Percentiles rank a stretch among this genome's conserved stretches.
These are phyloP conservation scores for Tachina lurida DNA, from an alignment of 2,888 invertebrate species.

Conservation along the genomic window DNA sequence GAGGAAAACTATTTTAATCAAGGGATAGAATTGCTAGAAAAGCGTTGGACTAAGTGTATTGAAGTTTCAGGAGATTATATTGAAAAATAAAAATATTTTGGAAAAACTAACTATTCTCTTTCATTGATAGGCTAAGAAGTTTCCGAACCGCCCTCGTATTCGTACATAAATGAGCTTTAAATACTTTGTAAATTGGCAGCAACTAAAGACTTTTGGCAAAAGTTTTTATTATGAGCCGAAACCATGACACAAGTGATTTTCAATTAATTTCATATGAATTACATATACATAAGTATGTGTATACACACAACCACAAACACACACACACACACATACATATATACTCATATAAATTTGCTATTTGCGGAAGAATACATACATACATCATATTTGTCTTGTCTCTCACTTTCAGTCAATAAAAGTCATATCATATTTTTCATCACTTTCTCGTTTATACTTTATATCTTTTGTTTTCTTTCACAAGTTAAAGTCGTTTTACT, in stretches of 20 bases:
- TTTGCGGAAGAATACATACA: slow-evolving; percentile 33
- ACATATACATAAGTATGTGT: neutral
- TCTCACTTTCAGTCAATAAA: slow-evolving; percentile 7
- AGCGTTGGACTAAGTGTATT: too few relatives aligned
- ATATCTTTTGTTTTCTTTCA: neutral
- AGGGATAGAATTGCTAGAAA: too few relatives aligned
- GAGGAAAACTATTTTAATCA: too few relatives aligned
- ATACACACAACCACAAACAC: neutral
- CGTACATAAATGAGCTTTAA: neutral
- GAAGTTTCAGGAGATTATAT: too few relatives aligned
- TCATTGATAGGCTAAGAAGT: too few relatives aligned
- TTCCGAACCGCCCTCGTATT: too few relatives aligned
- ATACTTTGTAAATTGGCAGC: neutral
- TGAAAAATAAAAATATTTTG: too few relatives aligned
- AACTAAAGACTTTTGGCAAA: neutral
- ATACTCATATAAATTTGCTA: neutral
- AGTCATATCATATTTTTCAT: neutral
- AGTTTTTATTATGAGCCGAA: neutral
- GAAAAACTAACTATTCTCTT: too few relatives aligned
- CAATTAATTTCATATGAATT: slow-evolving; percentile 19
- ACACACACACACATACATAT: too few relatives aligned
- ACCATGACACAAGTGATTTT: neutral
- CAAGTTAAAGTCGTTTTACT: neutral
- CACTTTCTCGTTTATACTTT: neutral
- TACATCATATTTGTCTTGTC: neutral